These are phyloP conservation scores for Isaurus tuberculatus DNA, from an alignment of 92 coral and sea anemone species.

Conservation along the genomic window DNA sequence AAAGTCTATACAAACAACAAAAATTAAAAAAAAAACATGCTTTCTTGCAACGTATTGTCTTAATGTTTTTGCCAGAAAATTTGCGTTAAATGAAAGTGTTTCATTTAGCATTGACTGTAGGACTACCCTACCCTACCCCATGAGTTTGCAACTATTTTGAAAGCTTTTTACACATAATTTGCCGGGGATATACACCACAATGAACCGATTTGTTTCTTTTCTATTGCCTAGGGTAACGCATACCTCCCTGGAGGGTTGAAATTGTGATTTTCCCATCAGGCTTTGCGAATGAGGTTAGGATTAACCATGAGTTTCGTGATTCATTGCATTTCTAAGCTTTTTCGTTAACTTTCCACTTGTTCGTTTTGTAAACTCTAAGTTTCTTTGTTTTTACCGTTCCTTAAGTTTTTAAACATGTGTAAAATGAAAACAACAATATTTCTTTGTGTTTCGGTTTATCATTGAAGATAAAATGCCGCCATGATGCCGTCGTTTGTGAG, in stretches of 20 bases:
- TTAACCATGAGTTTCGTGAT: slow-evolving; percentile 5
- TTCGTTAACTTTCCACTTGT: slow-evolving; percentile 10
- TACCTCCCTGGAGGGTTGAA: not conserved
- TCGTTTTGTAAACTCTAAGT: slow-evolving; percentile 30
- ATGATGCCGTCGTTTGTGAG: slow-evolving; percentile 8
- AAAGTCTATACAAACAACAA: too few species aligned
- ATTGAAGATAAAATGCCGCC: slow-evolving; percentile 5
- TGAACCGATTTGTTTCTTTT: too few species aligned
- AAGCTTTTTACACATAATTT: too few species aligned
- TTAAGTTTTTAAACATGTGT: not conserved
- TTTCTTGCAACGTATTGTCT: too few species aligned
- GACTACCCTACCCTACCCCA: too few species aligned
- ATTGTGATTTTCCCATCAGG: slow-evolving; percentile 1
- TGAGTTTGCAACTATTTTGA: too few species aligned
- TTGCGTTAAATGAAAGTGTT: too few species aligned
- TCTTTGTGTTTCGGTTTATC: not conserved
- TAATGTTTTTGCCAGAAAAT: too few species aligned
- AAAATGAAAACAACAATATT: not conserved
- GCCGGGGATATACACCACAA: too few species aligned
- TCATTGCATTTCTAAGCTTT: not conserved
- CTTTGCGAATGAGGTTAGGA: slow-evolving; percentile 31
- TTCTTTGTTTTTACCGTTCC: not conserved
- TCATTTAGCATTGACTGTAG: too few species aligned
- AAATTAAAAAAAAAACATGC: too few species aligned
- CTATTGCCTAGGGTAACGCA: not conserved